These are phyloP conservation scores for Lagopus muta DNA, from an alignment of 2,113 vertebrate genomes.

Conservation along the genomic window DNA sequence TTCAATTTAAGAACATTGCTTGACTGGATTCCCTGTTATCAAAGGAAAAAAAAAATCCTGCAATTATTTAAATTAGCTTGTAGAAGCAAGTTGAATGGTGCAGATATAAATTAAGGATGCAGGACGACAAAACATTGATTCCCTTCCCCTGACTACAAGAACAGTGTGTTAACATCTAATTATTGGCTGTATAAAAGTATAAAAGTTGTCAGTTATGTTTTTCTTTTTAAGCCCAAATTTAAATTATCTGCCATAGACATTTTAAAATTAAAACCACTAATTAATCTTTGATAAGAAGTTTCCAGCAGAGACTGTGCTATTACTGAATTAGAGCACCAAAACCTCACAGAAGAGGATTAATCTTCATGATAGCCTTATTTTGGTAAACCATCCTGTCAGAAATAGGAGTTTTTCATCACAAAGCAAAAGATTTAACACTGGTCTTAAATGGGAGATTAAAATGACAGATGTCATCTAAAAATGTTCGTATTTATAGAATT, in stretches of 20 bases:
- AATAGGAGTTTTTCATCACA: neutral
- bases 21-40: neutral
- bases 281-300: neutral
- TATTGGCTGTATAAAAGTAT: neutral
- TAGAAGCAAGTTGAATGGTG: rapidly evolving
- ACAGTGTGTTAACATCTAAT: neutral
- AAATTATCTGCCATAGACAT: neutral
- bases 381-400: neutral
- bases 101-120: neutral
- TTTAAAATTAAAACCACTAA: neutral
- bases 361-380: neutral
- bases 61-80: neutral
- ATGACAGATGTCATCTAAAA: neutral
- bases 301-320: neutral
- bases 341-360: neutral
- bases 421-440: neutral
- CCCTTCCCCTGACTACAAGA: rapidly evolving
- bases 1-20: neutral
- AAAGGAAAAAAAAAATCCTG: neutral
- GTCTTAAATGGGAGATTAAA: neutral
- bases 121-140: neutral
- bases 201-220: neutral
- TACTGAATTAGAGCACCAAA: neutral
- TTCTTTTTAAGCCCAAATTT: neutral
- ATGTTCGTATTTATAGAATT: neutral